Evolutionary conservation across 1,140 invertebrate genomes (phyloP).

Genomic region (Gryon sp.): DNA sequence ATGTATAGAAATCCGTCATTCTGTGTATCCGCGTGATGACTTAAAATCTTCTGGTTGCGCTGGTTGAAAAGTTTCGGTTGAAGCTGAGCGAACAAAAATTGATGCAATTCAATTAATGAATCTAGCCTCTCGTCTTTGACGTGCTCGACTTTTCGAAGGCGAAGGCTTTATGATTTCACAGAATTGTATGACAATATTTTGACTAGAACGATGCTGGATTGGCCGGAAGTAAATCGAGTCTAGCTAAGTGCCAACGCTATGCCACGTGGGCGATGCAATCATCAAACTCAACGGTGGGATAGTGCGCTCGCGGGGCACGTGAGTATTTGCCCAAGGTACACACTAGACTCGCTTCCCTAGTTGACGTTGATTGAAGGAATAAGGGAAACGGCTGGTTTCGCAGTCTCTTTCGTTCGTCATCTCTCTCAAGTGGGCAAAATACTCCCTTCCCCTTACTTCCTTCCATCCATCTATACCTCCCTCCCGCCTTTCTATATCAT

Average conservation of each 20-base stretch:
- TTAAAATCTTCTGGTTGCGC: constrained; percentile 13
- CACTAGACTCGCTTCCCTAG: constrained; percentile 78
- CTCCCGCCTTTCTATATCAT: constrained; percentile 46
- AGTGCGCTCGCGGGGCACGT: constrained; percentile 72
- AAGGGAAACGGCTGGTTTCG: constrained; percentile 76
- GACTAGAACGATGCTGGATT: constrained; percentile 64
- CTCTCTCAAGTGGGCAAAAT: constrained; percentile 54
- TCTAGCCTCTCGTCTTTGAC: constrained; percentile 27
- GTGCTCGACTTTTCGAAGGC: constrained; percentile 1
- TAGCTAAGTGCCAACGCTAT: constrained; percentile 66
- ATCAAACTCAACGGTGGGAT: constrained; percentile 76
- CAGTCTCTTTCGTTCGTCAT: constrained; percentile 64
- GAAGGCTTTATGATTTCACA: background rate
- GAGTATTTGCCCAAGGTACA: constrained; percentile 78
- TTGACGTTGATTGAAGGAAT: constrained; percentile 80
- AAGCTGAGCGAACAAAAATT: background rate
- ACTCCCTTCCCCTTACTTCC: no score
- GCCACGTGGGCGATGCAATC: constrained; percentile 76
- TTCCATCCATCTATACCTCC: no score
- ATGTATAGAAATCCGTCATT: constrained; percentile 36
- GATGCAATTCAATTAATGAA: constrained; percentile 30
- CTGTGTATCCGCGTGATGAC: constrained; percentile 34
- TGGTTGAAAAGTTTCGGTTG: no score
- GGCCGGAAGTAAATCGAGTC: constrained; percentile 68
- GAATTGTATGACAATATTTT: constrained; percentile 57